phyloP scores from a whole-genome alignment of 2,797 vertebrate species.

The Apogon talboti region DNA sequence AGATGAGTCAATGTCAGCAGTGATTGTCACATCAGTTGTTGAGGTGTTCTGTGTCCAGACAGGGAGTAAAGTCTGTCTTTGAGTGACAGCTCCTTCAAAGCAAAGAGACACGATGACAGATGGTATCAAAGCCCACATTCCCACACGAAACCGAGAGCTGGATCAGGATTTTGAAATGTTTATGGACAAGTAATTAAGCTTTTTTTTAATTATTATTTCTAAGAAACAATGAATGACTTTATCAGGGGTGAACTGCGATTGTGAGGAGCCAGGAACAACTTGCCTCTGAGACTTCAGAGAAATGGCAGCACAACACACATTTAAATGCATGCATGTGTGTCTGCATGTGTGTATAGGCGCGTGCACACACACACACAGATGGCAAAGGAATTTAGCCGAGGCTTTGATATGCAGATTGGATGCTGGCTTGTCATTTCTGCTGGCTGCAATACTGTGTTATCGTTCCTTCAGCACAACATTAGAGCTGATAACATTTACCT shows the following conservation, averaged over 20 bases:
- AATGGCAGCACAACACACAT: conserved; percentile 25
- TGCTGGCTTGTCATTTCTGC: conserved; percentile 71
- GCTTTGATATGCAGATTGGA: conserved; percentile 81
- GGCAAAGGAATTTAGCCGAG: conserved; percentile 69
- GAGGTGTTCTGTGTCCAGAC: conserved; percentile 60
- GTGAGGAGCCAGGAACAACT: conserved; percentile 38
- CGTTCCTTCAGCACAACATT: conserved; percentile 64
- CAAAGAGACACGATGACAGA: conserved; percentile 70
- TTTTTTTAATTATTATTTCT: conserved; percentile 37
- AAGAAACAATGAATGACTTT: conserved; percentile 53
- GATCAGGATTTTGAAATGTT: conserved; percentile 42
- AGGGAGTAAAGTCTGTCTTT: conserved; percentile 41
- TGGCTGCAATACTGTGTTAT: conserved; percentile 70
- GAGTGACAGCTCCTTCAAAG: conserved; percentile 67
- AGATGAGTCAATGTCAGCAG: conserved; percentile 58
- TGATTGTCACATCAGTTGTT: conserved; percentile 54
- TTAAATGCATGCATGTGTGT: conserved; percentile 15
- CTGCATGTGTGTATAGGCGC: conserved; percentile 2
- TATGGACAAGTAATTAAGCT: conserved; percentile 43
- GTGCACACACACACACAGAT: conserved; percentile 56
- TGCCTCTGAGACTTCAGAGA: conserved; percentile 47
- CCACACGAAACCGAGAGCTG: conserved; percentile 23
- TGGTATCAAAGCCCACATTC: conserved; percentile 56
- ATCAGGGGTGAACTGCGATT: conserved; percentile 43
- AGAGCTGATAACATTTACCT: conserved; percentile 77